Conservation (phyloP, 2,888 invertebrate genomes). For the Theretra japonica region DNA sequence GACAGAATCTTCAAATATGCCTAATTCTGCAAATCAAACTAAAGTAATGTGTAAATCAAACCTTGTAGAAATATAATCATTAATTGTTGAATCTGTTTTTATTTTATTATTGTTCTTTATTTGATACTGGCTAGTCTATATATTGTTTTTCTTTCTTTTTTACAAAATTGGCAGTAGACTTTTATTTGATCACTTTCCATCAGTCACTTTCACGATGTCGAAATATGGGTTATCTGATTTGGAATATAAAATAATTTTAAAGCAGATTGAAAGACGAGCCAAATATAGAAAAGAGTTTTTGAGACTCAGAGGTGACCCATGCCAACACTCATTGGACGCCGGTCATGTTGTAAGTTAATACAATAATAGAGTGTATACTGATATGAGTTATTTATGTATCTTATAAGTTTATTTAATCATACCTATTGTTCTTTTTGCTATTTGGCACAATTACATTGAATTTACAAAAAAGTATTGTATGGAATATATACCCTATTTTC, state of each 20-base stretch:
- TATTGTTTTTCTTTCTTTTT: neutral
- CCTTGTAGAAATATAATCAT: slow-evolving; percentile 40
- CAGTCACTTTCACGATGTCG: slow-evolving; percentile 44
- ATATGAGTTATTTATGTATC: neutral
- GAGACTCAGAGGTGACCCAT: slow-evolving; percentile 88
- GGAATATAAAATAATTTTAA: slow-evolving; percentile 80
- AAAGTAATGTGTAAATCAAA: slow-evolving; percentile 22
- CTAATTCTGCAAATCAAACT: slow-evolving; percentile 58
- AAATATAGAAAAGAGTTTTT: slow-evolving; percentile 87
- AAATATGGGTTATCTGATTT: slow-evolving; percentile 78
- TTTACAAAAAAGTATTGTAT: too few relatives aligned
- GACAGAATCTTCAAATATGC: slow-evolving; percentile 89
- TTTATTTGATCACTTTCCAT: too few relatives aligned
- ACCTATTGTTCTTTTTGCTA: neutral
- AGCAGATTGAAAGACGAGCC: slow-evolving; percentile 85
- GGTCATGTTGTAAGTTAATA: slow-evolving; percentile 88
- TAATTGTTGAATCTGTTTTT: slow-evolving; percentile 30
- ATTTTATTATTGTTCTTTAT: neutral
- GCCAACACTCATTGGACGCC: slow-evolving; percentile 85
- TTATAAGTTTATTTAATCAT: neutral
- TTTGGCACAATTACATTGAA: too few relatives aligned
- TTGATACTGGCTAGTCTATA: slow-evolving; percentile 16
- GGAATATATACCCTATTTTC: too few relatives aligned
- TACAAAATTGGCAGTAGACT: neutral
- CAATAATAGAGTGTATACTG: neutral